Evolutionary conservation across 1,140 invertebrate genomes (phyloP).

Genomic region (Zophobas morio): DNA sequence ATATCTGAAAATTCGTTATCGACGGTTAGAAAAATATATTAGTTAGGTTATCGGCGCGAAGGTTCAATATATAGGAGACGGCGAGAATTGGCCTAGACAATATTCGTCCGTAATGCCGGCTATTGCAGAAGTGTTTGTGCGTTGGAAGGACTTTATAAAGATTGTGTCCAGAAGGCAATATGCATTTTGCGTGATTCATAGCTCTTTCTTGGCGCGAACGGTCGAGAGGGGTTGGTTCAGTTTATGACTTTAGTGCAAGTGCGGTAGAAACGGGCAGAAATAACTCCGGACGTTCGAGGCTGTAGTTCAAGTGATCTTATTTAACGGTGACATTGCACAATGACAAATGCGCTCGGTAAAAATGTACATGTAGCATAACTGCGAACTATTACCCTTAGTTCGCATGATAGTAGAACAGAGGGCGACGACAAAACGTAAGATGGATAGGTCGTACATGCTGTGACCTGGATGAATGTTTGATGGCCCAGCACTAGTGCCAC

Average conservation of each 20-base stretch:
- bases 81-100: too few species aligned
- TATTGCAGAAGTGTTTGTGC: slow-evolving; percentile 31
- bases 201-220: slow-evolving; percentile 33
- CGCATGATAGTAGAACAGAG: slow-evolving; percentile 47
- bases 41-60: too few species aligned
- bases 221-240: slow-evolving; percentile 38
- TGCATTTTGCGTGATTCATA: slow-evolving; percentile 41
- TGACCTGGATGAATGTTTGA: slow-evolving; percentile 56
- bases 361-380: slow-evolving; percentile 42
- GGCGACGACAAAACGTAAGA: slow-evolving; percentile 54
- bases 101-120: slow-evolving; percentile 5
- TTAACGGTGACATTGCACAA: slow-evolving; percentile 25
- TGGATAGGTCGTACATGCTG: slow-evolving; percentile 51
- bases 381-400: slow-evolving; percentile 41
- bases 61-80: too few species aligned
- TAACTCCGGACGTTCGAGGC: slow-evolving; percentile 17
- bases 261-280: slow-evolving; percentile 17
- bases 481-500: slow-evolving; percentile 46
- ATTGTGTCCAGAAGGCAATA: slow-evolving; percentile 42
- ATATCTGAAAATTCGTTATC: too few species aligned
- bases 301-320: slow-evolving; percentile 9
- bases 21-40: too few species aligned
- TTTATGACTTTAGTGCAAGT: slow-evolving; percentile 40
- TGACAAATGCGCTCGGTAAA: slow-evolving; percentile 38
- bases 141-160: slow-evolving; percentile 11